Base-by-base conservation (phyloP, 2,113 vertebrate species). In the Tonatia bakeri region DNA sequence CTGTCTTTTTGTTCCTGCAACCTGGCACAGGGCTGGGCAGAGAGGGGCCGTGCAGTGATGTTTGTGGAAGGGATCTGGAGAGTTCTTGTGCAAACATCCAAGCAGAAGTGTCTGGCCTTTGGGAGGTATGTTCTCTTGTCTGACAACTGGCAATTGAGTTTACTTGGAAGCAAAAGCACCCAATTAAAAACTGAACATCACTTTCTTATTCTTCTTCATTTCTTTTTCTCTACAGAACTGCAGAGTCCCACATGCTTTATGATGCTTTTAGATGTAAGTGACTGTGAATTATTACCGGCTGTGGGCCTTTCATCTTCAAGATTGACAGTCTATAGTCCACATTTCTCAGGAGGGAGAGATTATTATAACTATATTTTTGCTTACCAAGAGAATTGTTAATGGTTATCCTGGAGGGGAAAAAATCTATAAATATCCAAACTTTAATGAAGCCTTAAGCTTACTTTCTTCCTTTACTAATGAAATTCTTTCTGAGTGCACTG, bases 331-430 rank as follows among this genome's bases (percentile, higher is more conserved):
- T 59, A 69, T 13, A 31, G 87, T 90, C 86, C 70, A 77, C 31
- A 47, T 93, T 70, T 97, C 94, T 95, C 94, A 96, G 83, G 80
- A 97, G 96, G 69, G 82, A 85, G 24, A 90, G 54, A 65, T 56
- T 97, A 75, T 94, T 97, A 56, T 24, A 86, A 96, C 70, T 76
- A 84, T 92, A 91, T 93, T 98, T 98, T 97, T 97, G 81, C 85
- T 97, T 96, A 97, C 86, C 83, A 86, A 98, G 96, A 92, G 82
- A 94, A 95, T 87, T 96, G 70, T 94, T 96, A 96, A 96, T 81
- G 87, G 65, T 91, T 98, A 97, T 95, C 76, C 94, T 90, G 54
- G 82, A 97, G 96, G 96, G 94, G 43, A 14, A 82, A 91, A 91
- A 80, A 81, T 96, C 76, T 65, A 95, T 82, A 95, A 95, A 92